phyloP scores from a whole-genome alignment of 2,888 invertebrate species.

The Tortricodes alternella region DNA sequence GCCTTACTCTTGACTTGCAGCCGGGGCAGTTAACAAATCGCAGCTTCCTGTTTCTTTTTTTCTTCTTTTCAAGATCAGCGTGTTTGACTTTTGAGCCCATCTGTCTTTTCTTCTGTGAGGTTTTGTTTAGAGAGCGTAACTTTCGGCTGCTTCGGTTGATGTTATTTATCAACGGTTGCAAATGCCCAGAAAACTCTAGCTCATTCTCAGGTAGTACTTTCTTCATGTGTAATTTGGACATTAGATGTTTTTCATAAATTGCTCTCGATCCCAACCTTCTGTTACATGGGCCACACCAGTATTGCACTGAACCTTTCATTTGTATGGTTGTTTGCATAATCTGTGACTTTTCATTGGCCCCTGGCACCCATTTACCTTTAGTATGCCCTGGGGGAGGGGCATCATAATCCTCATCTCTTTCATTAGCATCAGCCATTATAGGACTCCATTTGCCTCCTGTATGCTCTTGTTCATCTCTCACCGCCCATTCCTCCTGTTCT shows the following conservation, averaged over 20 bases:
- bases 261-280: slow-evolving; percentile 87
- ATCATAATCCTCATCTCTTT: slow-evolving; percentile 76
- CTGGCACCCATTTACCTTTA: slow-evolving; percentile 92
- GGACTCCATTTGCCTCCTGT: slow-evolving; percentile 87
- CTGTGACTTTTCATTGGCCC: slow-evolving; percentile 79
- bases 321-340: slow-evolving; percentile 79
- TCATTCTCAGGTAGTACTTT: slow-evolving; percentile 86
- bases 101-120: slow-evolving; percentile 47
- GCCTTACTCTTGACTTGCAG: slow-evolving; percentile 87
- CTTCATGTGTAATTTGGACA: slow-evolving; percentile 87
- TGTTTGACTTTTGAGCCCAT: slow-evolving; percentile 41
- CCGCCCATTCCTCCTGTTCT: slow-evolving; percentile 82
- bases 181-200: slow-evolving; percentile 83
- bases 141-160: slow-evolving; percentile 58
- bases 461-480: slow-evolving; percentile 72
- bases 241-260: slow-evolving; percentile 89
- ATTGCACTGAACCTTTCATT: slow-evolving; percentile 82
- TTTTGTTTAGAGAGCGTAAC: slow-evolving; percentile 59
- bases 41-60: slow-evolving; percentile 78
- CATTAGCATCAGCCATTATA: slow-evolving; percentile 56
- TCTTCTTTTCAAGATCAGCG: slow-evolving; percentile 58
- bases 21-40: slow-evolving; percentile 86
- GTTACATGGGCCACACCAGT: slow-evolving; percentile 92
- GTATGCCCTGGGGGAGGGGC: slow-evolving; percentile 88
- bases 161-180: slow-evolving; percentile 56